phyloP scores from a whole-genome alignment of 2,113 vertebrate genomes.

The Sturnus vulgaris region DNA sequence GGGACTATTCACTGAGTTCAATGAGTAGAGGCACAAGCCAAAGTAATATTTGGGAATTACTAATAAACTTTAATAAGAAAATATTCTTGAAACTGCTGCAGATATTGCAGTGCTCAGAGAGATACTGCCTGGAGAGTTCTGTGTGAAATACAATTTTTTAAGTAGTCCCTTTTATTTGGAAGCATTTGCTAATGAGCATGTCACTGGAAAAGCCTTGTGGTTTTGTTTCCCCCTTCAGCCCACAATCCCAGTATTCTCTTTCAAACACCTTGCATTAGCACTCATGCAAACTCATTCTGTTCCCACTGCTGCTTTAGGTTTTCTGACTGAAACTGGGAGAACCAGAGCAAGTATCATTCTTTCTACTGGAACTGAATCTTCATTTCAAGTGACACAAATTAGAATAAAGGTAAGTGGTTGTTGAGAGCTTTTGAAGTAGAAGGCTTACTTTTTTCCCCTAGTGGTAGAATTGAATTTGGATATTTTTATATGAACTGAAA shows the following conservation, averaged over 20 bases:
- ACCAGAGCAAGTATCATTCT: slow-evolving; percentile 91
- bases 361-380: slow-evolving; percentile 87
- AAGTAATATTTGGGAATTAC: neutral
- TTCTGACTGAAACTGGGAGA: slow-evolving; percentile 92
- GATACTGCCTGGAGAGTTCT: neutral
- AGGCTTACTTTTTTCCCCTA: neutral
- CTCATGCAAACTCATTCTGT: neutral
- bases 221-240: neutral
- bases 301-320: slow-evolving; percentile 75
- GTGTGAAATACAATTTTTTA: neutral
- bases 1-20: neutral
- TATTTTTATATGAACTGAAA: neutral
- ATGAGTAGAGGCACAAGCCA: neutral
- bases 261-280: neutral
- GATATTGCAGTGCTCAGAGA: neutral
- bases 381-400: slow-evolving; percentile 94
- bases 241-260: neutral
- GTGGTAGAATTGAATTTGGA: neutral
- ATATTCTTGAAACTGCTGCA: neutral
- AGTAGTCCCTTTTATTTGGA: neutral
- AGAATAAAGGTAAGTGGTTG: slow-evolving; percentile 85
- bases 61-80: neutral
- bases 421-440: neutral
- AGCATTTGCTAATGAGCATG: neutral
- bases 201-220: accelerated